Conservation (phyloP, 2,797 vertebrate species). For the Myotis vivesi region DNA sequence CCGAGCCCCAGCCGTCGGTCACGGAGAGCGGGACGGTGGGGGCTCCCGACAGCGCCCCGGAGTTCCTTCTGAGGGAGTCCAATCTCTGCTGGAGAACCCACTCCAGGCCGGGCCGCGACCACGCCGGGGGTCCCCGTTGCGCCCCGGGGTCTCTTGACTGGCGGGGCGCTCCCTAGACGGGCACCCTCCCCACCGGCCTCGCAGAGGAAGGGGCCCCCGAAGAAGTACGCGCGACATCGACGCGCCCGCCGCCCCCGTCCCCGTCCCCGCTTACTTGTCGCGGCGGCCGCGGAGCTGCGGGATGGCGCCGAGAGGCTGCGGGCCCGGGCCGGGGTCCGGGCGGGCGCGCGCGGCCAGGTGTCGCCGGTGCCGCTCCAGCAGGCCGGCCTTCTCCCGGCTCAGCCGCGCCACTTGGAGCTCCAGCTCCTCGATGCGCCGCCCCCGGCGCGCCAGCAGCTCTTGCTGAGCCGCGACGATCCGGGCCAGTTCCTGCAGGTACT, state of each 20-base stretch:
- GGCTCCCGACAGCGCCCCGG: background rate
- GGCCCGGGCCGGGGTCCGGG: slow-evolving; percentile 84
- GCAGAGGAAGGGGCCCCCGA: background rate
- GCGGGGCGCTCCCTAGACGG: background rate
- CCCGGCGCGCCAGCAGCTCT: slow-evolving; percentile 94
- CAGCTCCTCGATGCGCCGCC: slow-evolving; percentile 93
- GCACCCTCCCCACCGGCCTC: background rate
- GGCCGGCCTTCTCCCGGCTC: slow-evolving; percentile 90
- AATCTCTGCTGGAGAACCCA: background rate
- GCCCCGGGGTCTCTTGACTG: background rate
- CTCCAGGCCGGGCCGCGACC: background rate
- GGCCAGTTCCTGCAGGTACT: slow-evolving; percentile 94
- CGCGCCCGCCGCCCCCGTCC: background rate
- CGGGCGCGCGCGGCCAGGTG: slow-evolving; percentile 93
- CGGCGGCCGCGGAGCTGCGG: slow-evolving; percentile 86
- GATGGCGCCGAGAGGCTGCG: slow-evolving; percentile 86
- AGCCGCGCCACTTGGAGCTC: slow-evolving; percentile 94
- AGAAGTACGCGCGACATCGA: slow-evolving; percentile 44
- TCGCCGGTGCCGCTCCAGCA: slow-evolving; percentile 92
- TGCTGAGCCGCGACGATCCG: slow-evolving; percentile 96
- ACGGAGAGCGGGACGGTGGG: background rate
- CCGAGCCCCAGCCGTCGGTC: background rate
- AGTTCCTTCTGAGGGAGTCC: background rate
- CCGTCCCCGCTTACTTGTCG: slow-evolving; percentile 90
- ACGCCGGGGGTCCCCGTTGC: background rate